A percentile compares a stretch with the other conserved stretches of the same genome.
Evolutionary conservation across 2,888 invertebrate genomes (phyloP).

Genomic region (Nephrotoma appendiculata): DNA sequence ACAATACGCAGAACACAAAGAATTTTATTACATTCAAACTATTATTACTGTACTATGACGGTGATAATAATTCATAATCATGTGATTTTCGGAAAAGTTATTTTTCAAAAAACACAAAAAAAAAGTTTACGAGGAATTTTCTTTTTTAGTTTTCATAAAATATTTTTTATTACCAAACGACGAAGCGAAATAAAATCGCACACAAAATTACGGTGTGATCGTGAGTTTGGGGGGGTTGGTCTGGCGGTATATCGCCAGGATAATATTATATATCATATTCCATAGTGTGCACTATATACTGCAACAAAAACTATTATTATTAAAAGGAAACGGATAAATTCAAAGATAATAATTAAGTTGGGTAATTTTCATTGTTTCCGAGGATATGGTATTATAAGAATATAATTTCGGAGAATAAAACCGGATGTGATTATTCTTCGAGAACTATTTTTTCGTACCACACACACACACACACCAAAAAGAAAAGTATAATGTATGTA

Average conservation of each 20-base stretch:
- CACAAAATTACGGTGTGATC: not conserved
- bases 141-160: not conserved
- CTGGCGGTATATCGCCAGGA: not conserved
- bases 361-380: not conserved
- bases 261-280: not conserved
- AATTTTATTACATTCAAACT: not conserved
- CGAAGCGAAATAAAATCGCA: not conserved
- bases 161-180: not conserved
- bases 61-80: conserved; percentile 4
- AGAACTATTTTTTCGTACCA: not conserved
- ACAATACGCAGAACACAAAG: not conserved
- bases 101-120: not conserved
- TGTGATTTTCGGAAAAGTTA: not conserved
- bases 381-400: not conserved
- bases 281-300: not conserved
- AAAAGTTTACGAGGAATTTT: not conserved
- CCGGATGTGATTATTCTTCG: not conserved
- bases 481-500: not conserved
- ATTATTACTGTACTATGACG: conserved; percentile 1
- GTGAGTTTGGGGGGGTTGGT: not conserved
- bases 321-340: conserved; percentile 4
- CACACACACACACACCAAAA: not conserved
- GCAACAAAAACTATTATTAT: not conserved
- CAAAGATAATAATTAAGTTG: conserved; percentile 2
- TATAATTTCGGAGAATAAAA: not conserved